Conservation (phyloP, 2,797 vertebrate species). For the Gila robusta region DNA sequence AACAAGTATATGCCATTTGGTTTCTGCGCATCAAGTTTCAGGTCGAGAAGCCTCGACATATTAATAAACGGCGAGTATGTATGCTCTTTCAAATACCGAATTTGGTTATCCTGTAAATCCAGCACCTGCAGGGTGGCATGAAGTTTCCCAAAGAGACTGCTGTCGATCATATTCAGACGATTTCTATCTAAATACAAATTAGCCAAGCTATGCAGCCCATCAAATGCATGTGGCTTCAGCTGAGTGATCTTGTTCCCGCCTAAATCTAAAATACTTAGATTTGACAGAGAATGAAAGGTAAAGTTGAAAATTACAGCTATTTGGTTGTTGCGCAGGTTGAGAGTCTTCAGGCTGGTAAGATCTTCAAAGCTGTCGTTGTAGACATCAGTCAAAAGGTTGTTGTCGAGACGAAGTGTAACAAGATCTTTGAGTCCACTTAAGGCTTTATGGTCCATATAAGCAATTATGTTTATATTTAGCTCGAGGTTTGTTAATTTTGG, state of each 20-base stretch:
- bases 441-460: slow-evolving; percentile 71
- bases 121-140: slow-evolving; percentile 76
- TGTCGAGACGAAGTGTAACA: slow-evolving; percentile 80
- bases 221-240: slow-evolving; percentile 72
- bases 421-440: slow-evolving; percentile 75
- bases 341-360: slow-evolving; percentile 73
- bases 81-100: slow-evolving; percentile 67
- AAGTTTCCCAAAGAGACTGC: slow-evolving; percentile 65
- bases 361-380: slow-evolving; percentile 75
- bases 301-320: slow-evolving; percentile 81
- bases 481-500: slow-evolving; percentile 72
- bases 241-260: slow-evolving; percentile 83
- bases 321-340: slow-evolving; percentile 86
- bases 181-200: slow-evolving; percentile 87
- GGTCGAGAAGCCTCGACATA: slow-evolving; percentile 76
- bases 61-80: slow-evolving; percentile 79
- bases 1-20: slow-evolving; percentile 77
- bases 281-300: slow-evolving; percentile 73
- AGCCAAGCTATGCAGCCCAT: slow-evolving; percentile 74
- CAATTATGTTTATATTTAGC: slow-evolving; percentile 85
- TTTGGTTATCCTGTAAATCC: slow-evolving; percentile 78
- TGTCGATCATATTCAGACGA: slow-evolving; percentile 74
- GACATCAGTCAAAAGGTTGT: slow-evolving; percentile 86
- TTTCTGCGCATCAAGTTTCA: slow-evolving; percentile 77
- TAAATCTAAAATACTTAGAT: slow-evolving; percentile 80